phyloP scores from a whole-genome alignment of 2,888 invertebrate genomes.

The Euphydryas editha region DNA sequence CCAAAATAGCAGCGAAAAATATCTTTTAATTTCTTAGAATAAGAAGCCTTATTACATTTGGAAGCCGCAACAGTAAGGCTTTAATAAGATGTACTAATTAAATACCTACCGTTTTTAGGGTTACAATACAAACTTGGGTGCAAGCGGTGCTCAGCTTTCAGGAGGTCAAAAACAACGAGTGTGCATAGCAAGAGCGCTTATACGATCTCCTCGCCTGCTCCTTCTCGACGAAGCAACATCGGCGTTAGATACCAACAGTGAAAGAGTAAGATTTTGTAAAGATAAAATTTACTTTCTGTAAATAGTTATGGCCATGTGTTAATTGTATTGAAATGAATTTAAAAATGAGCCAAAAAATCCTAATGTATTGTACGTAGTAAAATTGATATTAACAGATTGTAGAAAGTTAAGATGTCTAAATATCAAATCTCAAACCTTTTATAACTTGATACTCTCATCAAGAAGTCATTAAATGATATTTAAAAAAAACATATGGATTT shows the following conservation, averaged over 20 bases:
- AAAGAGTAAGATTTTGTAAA: conserved; percentile 71
- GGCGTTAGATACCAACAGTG: conserved; percentile 87
- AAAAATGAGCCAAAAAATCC: not conserved
- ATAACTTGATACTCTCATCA: too few relatives aligned
- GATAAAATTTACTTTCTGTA: not conserved
- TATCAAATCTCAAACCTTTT: too few relatives aligned
- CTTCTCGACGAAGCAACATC: conserved; percentile 89
- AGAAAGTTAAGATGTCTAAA: too few relatives aligned
- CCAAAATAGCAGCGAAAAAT: too few relatives aligned
- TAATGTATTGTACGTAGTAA: too few relatives aligned
- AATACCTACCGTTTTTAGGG: conserved; percentile 67
- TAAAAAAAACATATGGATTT: too few relatives aligned
- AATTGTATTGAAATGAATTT: not conserved
- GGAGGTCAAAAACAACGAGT: conserved; percentile 90
- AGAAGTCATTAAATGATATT: too few relatives aligned
- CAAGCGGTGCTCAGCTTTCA: conserved; percentile 87
- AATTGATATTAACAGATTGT: too few relatives aligned
- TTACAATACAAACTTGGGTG: conserved; percentile 88
- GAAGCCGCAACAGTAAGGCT: too few relatives aligned
- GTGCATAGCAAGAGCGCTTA: conserved; percentile 88
- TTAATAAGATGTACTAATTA: not conserved
- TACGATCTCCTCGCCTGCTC: conserved; percentile 86
- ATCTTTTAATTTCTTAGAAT: too few relatives aligned
- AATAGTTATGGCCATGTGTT: not conserved
- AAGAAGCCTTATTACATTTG: too few relatives aligned